Percentiles rank a stretch among this genome's conserved stretches.
Conservation (phyloP, 2,113 vertebrate species). For the Tragelaphus strepsiceros region DNA sequence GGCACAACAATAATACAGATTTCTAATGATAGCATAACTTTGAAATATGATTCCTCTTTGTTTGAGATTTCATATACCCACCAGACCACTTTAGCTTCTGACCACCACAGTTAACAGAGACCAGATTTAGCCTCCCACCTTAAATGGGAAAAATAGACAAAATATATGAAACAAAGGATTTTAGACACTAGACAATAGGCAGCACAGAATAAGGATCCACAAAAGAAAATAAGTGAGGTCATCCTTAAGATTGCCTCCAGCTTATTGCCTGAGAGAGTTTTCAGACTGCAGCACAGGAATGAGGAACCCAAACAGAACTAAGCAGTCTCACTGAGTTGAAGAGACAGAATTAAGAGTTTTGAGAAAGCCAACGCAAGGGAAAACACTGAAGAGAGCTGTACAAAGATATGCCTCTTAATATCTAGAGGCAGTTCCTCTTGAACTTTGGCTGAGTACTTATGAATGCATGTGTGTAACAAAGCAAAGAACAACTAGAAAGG, state of each 20-base stretch:
- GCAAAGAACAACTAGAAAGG: background rate
- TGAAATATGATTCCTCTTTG: slow-evolving; percentile 15
- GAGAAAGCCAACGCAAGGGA: background rate
- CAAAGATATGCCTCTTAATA: background rate
- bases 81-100: background rate
- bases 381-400: background rate
- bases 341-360: background rate
- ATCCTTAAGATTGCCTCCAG: background rate
- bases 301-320: background rate
- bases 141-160: slow-evolving; percentile 8
- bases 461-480: background rate
- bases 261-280: background rate
- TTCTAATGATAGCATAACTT: background rate
- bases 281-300: background rate
- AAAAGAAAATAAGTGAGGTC: background rate
- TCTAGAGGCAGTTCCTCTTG: background rate
- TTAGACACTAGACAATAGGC: background rate
- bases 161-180: background rate
- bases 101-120: background rate
- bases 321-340: background rate
- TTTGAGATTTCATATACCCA: slow-evolving; percentile 35
- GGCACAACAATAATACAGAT: background rate
- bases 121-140: background rate
- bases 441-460: background rate
- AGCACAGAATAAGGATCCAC: background rate